Base-by-base conservation (phyloP, 2,113 vertebrate species). In the Orientallactaga bullata region DNA sequence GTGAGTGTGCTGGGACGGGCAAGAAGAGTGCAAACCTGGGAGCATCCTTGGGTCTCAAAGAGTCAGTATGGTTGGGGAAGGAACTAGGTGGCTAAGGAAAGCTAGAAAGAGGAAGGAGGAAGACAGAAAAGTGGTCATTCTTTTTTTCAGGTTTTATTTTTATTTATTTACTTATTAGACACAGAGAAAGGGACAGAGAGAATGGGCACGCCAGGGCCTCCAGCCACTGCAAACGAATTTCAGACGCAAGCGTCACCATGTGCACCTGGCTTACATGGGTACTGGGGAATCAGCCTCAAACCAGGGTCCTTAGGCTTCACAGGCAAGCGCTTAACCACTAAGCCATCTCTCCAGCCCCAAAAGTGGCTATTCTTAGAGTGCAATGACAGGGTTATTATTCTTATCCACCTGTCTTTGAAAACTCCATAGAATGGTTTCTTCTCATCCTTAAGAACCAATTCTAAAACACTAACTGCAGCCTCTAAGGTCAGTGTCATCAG, bases 371-470 rank as follows among this genome's bases (percentile, higher is more conserved):
- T 47, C 42, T 47, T n/a, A 4, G 20, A 2, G 37, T 77, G 68
- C 35, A 74, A 39, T 84, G 68, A 71, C 20, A 3, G 23, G 4
- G 55, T 85, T 63, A 24, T 60, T 42, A 24, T 60, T 42, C 76
- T 28, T 60, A 16, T n/a, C 35, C 39, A 60, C 65, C 69, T 88
- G 71, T 28, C 81, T 37, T 78, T 78, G 39, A 95, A 94, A 77
- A 68, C 69, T 42, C 66, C 39, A 58, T 37, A 47, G 26, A 85
- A 88, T 58, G 58, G 12, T 74, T 91, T 92, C 61, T 71, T 82
- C n/a, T 30, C n/a, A 74, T 69, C 73, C 37, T 81, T 65, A 85
- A 77, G 88, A 90, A 90, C 85, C n/a, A 92, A 73, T 82, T 89
- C 47, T 68, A 73, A 95, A 79, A 93, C 26, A 69, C 20, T 63